Percentiles rank a stretch among this genome's conserved stretches.
These are phyloP conservation scores for Aradophagus sp. DNA, from an alignment of 1,140 invertebrate genomes.

Conservation along the genomic window DNA sequence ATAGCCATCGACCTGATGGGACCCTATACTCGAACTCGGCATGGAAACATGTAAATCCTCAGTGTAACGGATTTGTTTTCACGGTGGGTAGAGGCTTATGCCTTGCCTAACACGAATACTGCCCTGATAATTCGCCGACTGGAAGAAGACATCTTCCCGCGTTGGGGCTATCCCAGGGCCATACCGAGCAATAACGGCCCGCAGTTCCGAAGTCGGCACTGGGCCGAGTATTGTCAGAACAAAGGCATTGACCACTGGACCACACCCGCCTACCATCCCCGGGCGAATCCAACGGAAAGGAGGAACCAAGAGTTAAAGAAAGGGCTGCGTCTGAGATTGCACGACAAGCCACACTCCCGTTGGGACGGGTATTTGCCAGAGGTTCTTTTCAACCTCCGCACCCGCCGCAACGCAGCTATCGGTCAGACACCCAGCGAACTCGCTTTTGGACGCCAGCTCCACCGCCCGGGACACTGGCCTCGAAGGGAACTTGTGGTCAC, in stretches of 20 bases:
- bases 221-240: neutral
- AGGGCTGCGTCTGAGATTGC: slow-evolving; percentile 32
- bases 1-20: slow-evolving; percentile 68
- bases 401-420: slow-evolving; percentile 36
- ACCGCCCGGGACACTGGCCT: slow-evolving; percentile 20
- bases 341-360: slow-evolving; percentile 9
- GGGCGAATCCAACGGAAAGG: no score
- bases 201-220: slow-evolving; percentile 11
- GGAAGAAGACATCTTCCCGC: slow-evolving; percentile 53
- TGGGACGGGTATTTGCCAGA: slow-evolving; percentile 38
- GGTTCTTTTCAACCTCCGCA: slow-evolving; percentile 39
- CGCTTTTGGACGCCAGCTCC: slow-evolving; percentile 16
- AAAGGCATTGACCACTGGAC: slow-evolving; percentile 16
- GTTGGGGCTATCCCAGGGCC: slow-evolving; percentile 51
- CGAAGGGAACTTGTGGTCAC: no score
- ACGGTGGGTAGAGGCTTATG: slow-evolving; percentile 45
- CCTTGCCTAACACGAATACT: slow-evolving; percentile 22
- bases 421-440: slow-evolving; percentile 34
- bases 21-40: slow-evolving; percentile 62
- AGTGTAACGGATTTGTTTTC: slow-evolving; percentile 68
- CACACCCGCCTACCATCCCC: no score
- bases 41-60: slow-evolving; percentile 61
- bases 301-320: slow-evolving; percentile 60
- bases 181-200: slow-evolving; percentile 57
- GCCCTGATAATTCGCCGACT: slow-evolving; percentile 14